These are phyloP conservation scores for Ceyx margarethae DNA, from an alignment of 2,113 vertebrate species.

Conservation along the genomic window DNA sequence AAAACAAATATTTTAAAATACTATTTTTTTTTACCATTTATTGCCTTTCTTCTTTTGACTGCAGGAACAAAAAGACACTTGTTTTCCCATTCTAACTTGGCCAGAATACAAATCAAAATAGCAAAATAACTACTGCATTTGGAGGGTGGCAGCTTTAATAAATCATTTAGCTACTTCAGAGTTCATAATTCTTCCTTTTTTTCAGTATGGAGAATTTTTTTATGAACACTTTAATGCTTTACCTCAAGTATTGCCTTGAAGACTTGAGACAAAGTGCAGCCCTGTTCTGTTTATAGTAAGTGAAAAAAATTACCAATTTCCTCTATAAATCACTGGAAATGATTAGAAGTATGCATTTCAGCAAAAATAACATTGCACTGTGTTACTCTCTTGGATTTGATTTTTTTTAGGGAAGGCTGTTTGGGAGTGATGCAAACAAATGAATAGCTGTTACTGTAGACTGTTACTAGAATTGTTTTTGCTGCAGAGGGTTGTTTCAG, in stretches of 20 bases:
- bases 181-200: slow-evolving; percentile 64
- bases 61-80: slow-evolving; percentile 55
- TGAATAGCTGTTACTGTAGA: neutral
- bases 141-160: slow-evolving; percentile 50
- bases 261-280: slow-evolving; percentile 40
- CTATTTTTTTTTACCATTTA: neutral
- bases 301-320: slow-evolving; percentile 59
- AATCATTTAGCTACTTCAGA: slow-evolving; percentile 66
- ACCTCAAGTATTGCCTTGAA: slow-evolving; percentile 48
- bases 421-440: neutral
- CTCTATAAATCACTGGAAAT: slow-evolving; percentile 61
- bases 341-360: slow-evolving; percentile 38
- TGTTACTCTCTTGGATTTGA: neutral
- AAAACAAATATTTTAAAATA: neutral
- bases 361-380: slow-evolving; percentile 41
- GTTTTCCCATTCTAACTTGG: slow-evolving; percentile 51
- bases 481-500: neutral
- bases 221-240: slow-evolving; percentile 39
- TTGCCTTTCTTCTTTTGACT: slow-evolving; percentile 37
- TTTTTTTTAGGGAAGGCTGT: neutral
- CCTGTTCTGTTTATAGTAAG: slow-evolving; percentile 63
- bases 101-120: slow-evolving; percentile 61
- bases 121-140: slow-evolving; percentile 39
- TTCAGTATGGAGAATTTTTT: slow-evolving; percentile 37
- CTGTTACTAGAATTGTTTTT: neutral